Percentiles rank a stretch among this genome's conserved stretches.
These are phyloP conservation scores for Florisuga fusca DNA, from an alignment of 2,797 vertebrate genomes.

Conservation along the genomic window DNA sequence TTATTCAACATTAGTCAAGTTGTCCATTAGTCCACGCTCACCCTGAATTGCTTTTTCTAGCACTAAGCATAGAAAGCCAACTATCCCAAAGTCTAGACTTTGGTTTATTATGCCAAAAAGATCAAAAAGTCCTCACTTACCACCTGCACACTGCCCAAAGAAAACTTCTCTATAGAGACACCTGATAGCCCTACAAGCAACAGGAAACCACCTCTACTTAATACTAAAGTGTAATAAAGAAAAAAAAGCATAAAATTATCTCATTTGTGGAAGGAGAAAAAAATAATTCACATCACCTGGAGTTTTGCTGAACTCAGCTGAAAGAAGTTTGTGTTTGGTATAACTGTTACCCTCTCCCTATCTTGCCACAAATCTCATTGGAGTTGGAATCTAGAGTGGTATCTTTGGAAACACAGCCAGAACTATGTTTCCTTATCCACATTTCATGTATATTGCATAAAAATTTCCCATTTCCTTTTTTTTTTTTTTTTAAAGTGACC, in stretches of 20 bases:
- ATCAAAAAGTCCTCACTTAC: neutral
- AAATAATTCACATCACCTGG: neutral
- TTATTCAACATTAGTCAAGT: neutral
- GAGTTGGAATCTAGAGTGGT: neutral
- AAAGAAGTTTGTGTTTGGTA: neutral
- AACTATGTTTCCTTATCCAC: neutral
- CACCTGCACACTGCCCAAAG: neutral
- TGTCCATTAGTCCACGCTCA: neutral
- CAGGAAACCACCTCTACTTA: neutral
- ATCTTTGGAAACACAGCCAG: neutral
- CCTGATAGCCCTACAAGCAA: neutral
- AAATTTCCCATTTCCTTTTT: neutral
- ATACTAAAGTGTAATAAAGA: neutral
- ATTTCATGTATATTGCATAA: conserved; percentile 14
- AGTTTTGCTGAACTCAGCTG: neutral
- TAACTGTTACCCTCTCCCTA: neutral
- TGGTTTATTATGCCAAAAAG: neutral
- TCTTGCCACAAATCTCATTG: neutral
- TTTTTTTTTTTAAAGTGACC: neutral
- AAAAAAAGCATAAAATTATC: neutral
- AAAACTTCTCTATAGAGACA: accelerated
- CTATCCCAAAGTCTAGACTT: neutral
- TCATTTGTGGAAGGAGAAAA: neutral
- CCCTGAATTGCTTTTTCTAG: neutral
- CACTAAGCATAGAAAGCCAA: neutral